phyloP scores from a whole-genome alignment of 2,797 vertebrate genomes.

The Glyptemys insculpta region DNA sequence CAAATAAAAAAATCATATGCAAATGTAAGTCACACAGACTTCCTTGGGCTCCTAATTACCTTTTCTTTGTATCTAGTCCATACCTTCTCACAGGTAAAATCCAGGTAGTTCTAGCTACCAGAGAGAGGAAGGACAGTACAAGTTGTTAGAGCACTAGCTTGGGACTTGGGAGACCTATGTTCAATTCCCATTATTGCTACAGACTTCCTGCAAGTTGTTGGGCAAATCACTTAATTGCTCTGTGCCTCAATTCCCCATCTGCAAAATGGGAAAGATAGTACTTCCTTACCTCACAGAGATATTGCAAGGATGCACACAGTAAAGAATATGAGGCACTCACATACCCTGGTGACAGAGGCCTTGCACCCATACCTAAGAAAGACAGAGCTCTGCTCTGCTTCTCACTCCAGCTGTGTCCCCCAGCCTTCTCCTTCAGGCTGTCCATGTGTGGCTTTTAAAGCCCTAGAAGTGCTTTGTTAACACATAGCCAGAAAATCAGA shows the following conservation, averaged over 20 bases:
- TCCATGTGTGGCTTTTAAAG: not conserved
- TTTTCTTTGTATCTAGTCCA: not conserved
- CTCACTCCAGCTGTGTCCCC: not conserved
- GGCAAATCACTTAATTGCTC: not conserved
- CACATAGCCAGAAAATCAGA: not conserved
- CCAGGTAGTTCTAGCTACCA: accelerated
- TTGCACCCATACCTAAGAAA: not conserved
- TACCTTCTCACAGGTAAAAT: not conserved
- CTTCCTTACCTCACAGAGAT: not conserved
- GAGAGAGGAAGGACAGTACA: not conserved
- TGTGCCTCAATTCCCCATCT: not conserved
- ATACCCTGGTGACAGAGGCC: not conserved
- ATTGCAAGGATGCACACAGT: not conserved
- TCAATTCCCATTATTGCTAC: not conserved
- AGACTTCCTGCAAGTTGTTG: not conserved
- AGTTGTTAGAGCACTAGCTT: not conserved
- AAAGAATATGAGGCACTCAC: not conserved
- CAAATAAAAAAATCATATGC: not conserved
- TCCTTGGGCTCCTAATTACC: not conserved
- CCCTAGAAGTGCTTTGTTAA: not conserved
- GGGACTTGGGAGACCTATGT: accelerated
- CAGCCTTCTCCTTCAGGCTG: not conserved
- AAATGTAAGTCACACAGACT: not conserved
- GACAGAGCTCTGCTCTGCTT: not conserved
- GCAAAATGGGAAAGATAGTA: not conserved